A percentile compares a stretch with the other conserved stretches of the same genome.
Evolutionary conservation across 1,140 invertebrate genomes (phyloP).

Genomic region (Whitmania pigra): DNA sequence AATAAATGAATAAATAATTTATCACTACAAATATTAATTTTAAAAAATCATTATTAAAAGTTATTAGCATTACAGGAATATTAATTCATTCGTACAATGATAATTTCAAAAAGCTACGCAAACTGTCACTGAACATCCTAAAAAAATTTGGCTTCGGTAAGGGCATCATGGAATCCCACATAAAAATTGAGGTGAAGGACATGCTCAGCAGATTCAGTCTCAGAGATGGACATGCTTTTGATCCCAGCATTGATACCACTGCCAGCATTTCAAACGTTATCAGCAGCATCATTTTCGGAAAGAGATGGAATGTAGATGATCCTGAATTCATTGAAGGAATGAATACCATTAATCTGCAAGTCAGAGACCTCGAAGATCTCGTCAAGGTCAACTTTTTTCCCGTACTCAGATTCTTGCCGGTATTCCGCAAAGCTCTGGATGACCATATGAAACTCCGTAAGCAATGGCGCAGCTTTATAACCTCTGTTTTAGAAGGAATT

Average conservation of each 20-base stretch:
- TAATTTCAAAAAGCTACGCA: neutral
- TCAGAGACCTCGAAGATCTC: neutral
- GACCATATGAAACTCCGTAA: neutral
- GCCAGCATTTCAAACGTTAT: neutral
- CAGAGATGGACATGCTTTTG: neutral
- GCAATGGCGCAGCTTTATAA: neutral
- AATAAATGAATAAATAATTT: too few species aligned
- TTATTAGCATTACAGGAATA: neutral
- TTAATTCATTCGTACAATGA: neutral
- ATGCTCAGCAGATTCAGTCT: constrained; percentile 22
- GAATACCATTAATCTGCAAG: neutral
- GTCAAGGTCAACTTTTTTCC: neutral
- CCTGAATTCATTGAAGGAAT: neutral
- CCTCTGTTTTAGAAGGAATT: neutral
- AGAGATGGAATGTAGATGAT: neutral
- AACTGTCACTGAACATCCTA: neutral
- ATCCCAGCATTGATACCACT: neutral
- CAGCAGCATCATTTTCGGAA: neutral
- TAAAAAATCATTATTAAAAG: too few species aligned
- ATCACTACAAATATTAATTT: too few species aligned
- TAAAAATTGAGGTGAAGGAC: constrained; percentile 26
- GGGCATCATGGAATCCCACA: neutral
- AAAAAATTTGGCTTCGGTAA: constrained; percentile 10
- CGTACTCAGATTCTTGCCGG: neutral
- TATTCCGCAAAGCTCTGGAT: neutral